These are phyloP conservation scores for Crypturellus undulatus DNA, from an alignment of 2,113 vertebrate species.

Conservation along the genomic window DNA sequence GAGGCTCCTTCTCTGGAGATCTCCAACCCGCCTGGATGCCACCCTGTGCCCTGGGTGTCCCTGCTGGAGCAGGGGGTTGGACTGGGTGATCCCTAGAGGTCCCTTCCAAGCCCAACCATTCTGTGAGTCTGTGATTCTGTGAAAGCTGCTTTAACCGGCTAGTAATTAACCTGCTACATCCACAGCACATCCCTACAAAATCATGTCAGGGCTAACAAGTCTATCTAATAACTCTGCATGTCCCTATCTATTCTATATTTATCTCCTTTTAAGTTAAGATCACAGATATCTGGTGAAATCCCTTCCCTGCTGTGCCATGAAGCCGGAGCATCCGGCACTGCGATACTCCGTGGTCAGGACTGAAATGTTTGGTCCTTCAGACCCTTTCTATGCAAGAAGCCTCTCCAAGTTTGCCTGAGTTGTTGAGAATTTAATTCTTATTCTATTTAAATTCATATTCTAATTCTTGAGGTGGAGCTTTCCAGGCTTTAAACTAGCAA, in stretches of 20 bases:
- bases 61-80: too few relatives aligned
- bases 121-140: too few relatives aligned
- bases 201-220: neutral
- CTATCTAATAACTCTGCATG: neutral
- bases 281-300: neutral
- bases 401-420: neutral
- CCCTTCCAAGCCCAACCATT: too few relatives aligned
- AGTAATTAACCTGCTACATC: rapidly evolving
- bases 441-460: neutral
- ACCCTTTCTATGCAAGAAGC: neutral
- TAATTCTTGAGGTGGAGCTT: neutral
- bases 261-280: neutral
- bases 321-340: neutral
- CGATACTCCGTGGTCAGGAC: neutral
- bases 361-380: neutral
- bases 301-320: too few relatives aligned
- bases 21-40: too few relatives aligned
- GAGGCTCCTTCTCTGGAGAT: too few relatives aligned
- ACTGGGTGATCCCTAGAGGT: too few relatives aligned
- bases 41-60: too few relatives aligned
- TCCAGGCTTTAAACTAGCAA: neutral
- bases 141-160: neutral
- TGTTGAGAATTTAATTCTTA: neutral
- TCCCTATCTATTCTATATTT: rapidly evolving
- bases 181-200: neutral